These are phyloP conservation scores for Tringa solitaria DNA, from an alignment of 2,113 vertebrate species.

Conservation along the genomic window DNA sequence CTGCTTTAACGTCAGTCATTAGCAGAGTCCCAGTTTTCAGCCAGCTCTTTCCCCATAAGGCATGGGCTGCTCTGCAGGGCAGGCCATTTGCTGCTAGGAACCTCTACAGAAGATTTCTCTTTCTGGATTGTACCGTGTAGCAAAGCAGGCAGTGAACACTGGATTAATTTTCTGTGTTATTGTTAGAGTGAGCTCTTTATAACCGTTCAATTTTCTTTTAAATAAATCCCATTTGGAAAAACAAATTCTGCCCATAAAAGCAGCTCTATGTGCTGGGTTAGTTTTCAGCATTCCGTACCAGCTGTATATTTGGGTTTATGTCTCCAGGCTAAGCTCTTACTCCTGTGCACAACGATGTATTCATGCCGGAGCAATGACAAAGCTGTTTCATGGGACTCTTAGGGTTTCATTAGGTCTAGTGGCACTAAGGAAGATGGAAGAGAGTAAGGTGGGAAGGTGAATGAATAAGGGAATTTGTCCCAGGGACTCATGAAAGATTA, in stretches of 20 bases:
- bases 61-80: neutral
- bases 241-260: constrained; percentile 62
- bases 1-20: neutral
- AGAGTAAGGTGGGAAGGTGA: neutral
- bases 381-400: neutral
- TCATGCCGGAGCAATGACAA: constrained; percentile 12
- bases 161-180: constrained; percentile 61
- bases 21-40: neutral
- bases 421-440: neutral
- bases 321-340: constrained; percentile 46
- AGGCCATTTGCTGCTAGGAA: neutral
- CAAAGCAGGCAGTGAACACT: constrained; percentile 8
- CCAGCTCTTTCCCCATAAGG: neutral
- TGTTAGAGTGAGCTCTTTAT: constrained; percentile 63
- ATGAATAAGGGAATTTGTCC: neutral
- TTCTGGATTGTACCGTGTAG: neutral
- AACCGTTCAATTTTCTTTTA: constrained; percentile 56
- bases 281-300: constrained; percentile 36
- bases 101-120: neutral
- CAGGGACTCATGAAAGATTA: neutral
- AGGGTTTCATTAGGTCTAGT: neutral
- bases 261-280: constrained; percentile 44
- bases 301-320: constrained; percentile 60
- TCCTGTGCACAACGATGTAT: constrained; percentile 7
- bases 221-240: constrained; percentile 71